Evolutionary conservation across 2,888 invertebrate genomes (phyloP).

Genomic region (Caenorhabditis zanzibari): DNA sequence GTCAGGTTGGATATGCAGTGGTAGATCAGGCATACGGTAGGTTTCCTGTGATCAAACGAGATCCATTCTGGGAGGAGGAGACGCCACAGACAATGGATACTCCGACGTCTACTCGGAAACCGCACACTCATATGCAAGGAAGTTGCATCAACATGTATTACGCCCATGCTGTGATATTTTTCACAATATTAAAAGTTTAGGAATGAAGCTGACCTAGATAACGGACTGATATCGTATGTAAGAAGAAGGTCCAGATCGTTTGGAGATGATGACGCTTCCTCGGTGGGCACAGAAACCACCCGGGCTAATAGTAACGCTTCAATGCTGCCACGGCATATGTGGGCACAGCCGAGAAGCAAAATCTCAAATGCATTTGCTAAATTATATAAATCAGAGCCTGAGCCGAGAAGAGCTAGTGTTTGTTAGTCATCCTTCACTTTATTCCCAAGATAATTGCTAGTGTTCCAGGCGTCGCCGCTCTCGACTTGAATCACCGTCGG

Average conservation of each 20-base stretch:
- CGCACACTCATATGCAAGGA: slow-evolving; percentile 50
- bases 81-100: slow-evolving; percentile 55
- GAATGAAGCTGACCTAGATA: slow-evolving; percentile 60
- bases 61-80: slow-evolving; percentile 71
- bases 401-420: slow-evolving; percentile 60
- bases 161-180: background rate
- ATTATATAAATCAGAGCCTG: slow-evolving; percentile 33
- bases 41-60: slow-evolving; percentile 74
- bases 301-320: slow-evolving; percentile 20
- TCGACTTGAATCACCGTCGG: slow-evolving; percentile 57
- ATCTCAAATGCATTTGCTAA: slow-evolving; percentile 44
- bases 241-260: slow-evolving; percentile 42
- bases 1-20: slow-evolving; percentile 76
- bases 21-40: slow-evolving; percentile 79
- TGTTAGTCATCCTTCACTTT: slow-evolving; percentile 38
- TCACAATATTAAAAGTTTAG: background rate
- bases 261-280: slow-evolving; percentile 38
- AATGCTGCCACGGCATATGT: slow-evolving; percentile 48
- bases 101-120: slow-evolving; percentile 22
- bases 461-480: slow-evolving; percentile 62
- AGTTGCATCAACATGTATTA: slow-evolving; percentile 58
- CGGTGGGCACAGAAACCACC: slow-evolving; percentile 33
- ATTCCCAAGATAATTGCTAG: no score
- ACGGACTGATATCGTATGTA: slow-evolving; percentile 53
- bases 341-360: slow-evolving; percentile 26